Conservation (phyloP, 2,888 invertebrate species). For the Galerucella calmariensis region DNA sequence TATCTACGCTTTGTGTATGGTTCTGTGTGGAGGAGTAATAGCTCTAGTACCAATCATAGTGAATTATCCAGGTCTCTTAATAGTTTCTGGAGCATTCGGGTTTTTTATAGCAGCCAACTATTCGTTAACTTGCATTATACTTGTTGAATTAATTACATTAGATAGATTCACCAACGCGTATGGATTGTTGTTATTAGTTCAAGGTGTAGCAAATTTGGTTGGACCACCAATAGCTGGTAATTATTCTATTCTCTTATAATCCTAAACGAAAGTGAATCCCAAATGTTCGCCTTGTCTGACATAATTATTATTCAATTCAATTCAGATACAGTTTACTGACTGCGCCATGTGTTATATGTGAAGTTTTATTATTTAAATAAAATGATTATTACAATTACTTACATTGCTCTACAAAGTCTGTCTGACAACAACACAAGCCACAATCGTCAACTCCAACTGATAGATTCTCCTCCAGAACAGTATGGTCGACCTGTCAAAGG, state of each 20-base stretch:
- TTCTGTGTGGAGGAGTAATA: conserved; percentile 76
- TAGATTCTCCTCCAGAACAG: too few species aligned
- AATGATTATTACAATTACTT: too few species aligned
- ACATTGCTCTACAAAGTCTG: too few species aligned
- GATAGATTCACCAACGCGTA: conserved; percentile 93
- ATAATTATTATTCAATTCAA: too few species aligned
- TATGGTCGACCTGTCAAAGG: too few species aligned
- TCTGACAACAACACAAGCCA: too few species aligned
- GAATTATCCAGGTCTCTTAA: conserved; percentile 71
- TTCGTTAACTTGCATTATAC: conserved; percentile 88
- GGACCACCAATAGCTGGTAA: conserved; percentile 92
- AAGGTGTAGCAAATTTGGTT: conserved; percentile 89
- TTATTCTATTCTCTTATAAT: neutral
- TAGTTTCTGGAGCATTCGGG: conserved; percentile 83
- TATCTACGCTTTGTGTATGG: conserved; percentile 86
- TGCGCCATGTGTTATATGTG: too few species aligned
- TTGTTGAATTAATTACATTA: conserved; percentile 89
- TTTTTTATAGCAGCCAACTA: conserved; percentile 93
- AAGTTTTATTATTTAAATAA: too few species aligned
- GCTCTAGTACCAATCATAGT: conserved; percentile 72
- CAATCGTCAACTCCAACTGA: too few species aligned
- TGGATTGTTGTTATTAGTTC: conserved; percentile 86
- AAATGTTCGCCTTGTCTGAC: too few species aligned
- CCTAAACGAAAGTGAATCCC: too few species aligned
- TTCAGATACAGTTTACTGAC: too few species aligned